Evolutionary conservation across 2,113 vertebrate genomes (phyloP).

Genomic region (Atractosteus spatula): DNA sequence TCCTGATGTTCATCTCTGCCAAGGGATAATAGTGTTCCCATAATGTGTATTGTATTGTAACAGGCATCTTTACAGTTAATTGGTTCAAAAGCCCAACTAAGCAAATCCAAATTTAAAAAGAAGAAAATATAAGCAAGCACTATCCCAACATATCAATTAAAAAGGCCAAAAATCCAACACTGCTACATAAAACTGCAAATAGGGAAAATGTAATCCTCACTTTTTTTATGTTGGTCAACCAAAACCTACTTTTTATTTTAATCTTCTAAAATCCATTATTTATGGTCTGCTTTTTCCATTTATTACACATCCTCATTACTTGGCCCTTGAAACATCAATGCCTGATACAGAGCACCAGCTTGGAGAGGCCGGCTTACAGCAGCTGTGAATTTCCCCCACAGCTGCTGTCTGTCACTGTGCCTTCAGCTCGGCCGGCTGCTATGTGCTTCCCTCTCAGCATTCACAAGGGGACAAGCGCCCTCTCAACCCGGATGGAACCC

Average conservation of each 20-base stretch:
- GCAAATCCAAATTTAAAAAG: conserved; percentile 10
- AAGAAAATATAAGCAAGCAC: too few relatives aligned
- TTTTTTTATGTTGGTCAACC: too few relatives aligned
- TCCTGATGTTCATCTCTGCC: not conserved
- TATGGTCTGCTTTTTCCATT: conserved; percentile 38
- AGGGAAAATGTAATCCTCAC: too few relatives aligned
- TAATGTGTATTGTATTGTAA: not conserved
- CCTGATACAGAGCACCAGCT: conserved; percentile 30
- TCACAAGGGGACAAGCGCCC: conserved; percentile 14
- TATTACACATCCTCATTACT: conserved; percentile 29
- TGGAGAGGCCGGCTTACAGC: conserved; percentile 15
- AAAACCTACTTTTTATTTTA: too few relatives aligned
- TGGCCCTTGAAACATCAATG: conserved; percentile 16
- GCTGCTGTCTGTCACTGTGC: conserved; percentile 33
- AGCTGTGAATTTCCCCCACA: conserved; percentile 43
- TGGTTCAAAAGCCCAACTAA: not conserved
- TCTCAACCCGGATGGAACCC: conserved; percentile 7
- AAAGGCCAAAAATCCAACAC: too few relatives aligned
- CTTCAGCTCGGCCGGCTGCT: too few relatives aligned
- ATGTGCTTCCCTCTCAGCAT: too few relatives aligned
- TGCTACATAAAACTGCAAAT: too few relatives aligned
- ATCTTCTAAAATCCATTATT: conserved; percentile 30
- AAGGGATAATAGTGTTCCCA: not conserved
- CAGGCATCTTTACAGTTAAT: not conserved
- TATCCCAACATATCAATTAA: too few relatives aligned